phyloP scores from a whole-genome alignment of 2,113 vertebrate species.

The Todiramphus chloris region DNA sequence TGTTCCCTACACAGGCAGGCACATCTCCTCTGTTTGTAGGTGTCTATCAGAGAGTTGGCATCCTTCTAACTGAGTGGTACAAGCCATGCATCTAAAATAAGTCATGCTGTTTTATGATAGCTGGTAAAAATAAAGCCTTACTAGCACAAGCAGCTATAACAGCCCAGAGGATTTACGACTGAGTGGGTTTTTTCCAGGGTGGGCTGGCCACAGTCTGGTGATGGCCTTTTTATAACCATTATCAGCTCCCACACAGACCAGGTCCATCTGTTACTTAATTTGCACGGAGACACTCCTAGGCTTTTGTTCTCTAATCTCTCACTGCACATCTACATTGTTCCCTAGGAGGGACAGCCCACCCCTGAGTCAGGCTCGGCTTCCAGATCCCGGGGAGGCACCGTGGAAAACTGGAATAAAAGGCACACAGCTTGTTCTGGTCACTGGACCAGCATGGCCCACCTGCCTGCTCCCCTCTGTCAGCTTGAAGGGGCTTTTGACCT shows the following conservation, averaged over 20 bases:
- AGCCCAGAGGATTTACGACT: constrained; percentile 32
- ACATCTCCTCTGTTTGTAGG: neutral
- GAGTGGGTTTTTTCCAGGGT: constrained; percentile 52
- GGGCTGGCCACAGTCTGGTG: constrained; percentile 33
- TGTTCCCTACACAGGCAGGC: neutral
- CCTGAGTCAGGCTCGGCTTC: neutral
- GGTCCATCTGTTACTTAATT: constrained; percentile 51
- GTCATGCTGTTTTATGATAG: neutral
- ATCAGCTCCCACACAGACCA: constrained; percentile 49
- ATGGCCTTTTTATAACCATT: constrained; percentile 53
- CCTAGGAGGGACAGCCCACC: neutral
- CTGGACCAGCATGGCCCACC: neutral
- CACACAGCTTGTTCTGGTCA: fast-evolving
- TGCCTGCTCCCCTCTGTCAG: neutral
- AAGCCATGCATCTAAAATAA: neutral
- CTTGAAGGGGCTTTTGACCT: neutral
- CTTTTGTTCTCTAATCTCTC: constrained; percentile 26
- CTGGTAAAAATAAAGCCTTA: constrained; percentile 60
- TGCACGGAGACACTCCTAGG: neutral
- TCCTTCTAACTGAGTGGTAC: neutral
- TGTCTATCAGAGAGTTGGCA: neutral
- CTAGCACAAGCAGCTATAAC: neutral
- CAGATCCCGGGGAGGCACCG: neutral
- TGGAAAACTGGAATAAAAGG: neutral
- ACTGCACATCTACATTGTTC: neutral